Conservation (phyloP, 2,797 vertebrate genomes). For the Onychomys leucogaster region DNA sequence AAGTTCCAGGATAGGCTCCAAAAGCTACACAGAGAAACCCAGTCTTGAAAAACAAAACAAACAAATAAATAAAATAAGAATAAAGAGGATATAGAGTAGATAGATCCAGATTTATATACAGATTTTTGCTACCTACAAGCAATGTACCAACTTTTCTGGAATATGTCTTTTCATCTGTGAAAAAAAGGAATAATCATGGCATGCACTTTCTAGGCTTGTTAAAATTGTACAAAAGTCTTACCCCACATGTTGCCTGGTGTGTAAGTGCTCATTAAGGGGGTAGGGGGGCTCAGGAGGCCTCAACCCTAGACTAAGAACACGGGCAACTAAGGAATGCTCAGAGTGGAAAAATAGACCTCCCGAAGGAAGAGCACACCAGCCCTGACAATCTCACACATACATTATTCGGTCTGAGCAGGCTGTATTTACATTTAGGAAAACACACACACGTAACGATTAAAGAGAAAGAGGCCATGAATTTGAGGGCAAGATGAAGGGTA, state of each 20-base stretch:
- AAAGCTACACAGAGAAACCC: too few relatives aligned
- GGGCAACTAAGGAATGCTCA: background rate
- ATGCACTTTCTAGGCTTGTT: background rate
- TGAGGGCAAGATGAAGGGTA: background rate
- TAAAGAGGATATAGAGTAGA: background rate
- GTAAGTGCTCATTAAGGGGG: background rate
- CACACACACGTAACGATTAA: background rate
- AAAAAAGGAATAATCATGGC: background rate
- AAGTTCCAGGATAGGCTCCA: too few relatives aligned
- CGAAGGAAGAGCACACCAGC: background rate
- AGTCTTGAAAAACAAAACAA: too few relatives aligned
- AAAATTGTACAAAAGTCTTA: background rate
- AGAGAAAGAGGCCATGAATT: background rate
- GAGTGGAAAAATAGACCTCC: background rate
- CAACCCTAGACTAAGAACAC: background rate
- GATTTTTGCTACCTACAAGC: conserved; percentile 13
- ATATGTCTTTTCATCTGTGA: background rate
- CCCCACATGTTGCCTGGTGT: background rate
- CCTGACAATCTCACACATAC: background rate
- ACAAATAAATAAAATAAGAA: background rate
- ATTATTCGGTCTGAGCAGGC: background rate
- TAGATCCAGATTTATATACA: background rate
- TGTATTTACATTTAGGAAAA: background rate
- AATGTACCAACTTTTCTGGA: background rate
- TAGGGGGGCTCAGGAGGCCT: background rate